phyloP scores from a whole-genome alignment of 2,797 vertebrate genomes.

The Salmo trutta region DNA sequence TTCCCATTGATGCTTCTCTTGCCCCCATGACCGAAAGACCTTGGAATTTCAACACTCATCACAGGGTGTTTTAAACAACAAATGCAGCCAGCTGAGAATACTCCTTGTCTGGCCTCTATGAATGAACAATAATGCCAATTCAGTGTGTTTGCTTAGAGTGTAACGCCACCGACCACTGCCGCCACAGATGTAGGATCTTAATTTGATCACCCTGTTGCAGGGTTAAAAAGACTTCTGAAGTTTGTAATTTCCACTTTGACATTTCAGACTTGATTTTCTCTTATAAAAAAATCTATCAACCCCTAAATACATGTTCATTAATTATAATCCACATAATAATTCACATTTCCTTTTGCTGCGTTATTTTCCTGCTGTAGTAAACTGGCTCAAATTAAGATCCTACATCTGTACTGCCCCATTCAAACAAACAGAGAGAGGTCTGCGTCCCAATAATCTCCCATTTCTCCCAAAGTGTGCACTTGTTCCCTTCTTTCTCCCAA shows the following conservation, averaged over 20 bases:
- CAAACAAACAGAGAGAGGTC: constrained; percentile 62
- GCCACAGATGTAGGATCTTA: not conserved
- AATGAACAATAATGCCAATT: constrained; percentile 75
- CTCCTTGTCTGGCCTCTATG: constrained; percentile 65
- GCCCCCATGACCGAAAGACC: constrained; percentile 70
- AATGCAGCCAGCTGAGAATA: constrained; percentile 75
- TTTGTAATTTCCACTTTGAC: too few species aligned
- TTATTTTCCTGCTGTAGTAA: too few species aligned
- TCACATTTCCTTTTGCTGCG: too few species aligned
- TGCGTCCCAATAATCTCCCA: constrained; percentile 12
- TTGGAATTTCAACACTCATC: constrained; percentile 70
- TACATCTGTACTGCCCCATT: constrained; percentile 46
- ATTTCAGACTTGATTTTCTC: too few species aligned
- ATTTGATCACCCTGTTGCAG: too few species aligned
- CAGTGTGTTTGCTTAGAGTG: constrained; percentile 46
- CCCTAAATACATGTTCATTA: too few species aligned
- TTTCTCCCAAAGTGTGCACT: not conserved
- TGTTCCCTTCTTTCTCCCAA: not conserved
- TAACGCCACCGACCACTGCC: constrained; percentile 42
- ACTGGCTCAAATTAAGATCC: too few species aligned
- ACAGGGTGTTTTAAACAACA: constrained; percentile 71
- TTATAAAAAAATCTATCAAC: too few species aligned
- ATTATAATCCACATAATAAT: too few species aligned
- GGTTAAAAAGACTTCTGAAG: too few species aligned
- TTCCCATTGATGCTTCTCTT: constrained; percentile 73